Evolutionary conservation across 1,140 invertebrate genomes (phyloP).

Genomic region (Drosophila murphyi): DNA sequence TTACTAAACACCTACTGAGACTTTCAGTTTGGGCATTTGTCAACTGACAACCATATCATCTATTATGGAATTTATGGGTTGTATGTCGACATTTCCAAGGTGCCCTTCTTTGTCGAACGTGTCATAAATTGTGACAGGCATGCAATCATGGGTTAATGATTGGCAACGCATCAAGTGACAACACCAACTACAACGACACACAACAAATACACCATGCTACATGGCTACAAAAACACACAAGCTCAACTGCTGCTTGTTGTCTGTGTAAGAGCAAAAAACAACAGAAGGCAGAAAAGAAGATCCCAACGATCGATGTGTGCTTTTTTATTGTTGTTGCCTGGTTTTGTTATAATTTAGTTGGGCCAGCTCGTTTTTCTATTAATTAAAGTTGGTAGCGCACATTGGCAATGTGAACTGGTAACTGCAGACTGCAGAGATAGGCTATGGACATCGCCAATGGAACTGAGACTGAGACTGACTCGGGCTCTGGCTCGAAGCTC

Average conservation of each 20-base stretch:
- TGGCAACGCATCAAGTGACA: slow-evolving; percentile 51
- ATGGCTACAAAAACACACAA: neutral
- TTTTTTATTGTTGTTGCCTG: slow-evolving; percentile 41
- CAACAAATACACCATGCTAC: slow-evolving; percentile 15
- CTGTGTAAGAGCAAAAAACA: neutral
- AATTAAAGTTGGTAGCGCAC: slow-evolving; percentile 67
- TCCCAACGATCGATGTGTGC: slow-evolving; percentile 26
- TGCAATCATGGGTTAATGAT: slow-evolving; percentile 69
- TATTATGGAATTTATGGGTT: slow-evolving; percentile 16
- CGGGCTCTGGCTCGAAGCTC: slow-evolving; percentile 23
- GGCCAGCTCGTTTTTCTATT: slow-evolving; percentile 73
- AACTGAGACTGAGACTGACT: slow-evolving; percentile 1
- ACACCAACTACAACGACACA: slow-evolving; percentile 30
- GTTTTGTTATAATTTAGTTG: slow-evolving; percentile 72
- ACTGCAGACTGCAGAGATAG: slow-evolving; percentile 8
- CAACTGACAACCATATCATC: neutral
- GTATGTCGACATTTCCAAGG: neutral
- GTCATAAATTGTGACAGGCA: slow-evolving; percentile 53
- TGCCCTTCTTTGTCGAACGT: slow-evolving; percentile 29
- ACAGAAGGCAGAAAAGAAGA: neutral
- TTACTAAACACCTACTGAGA: no score
- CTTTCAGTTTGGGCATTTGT: neutral
- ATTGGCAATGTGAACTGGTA: slow-evolving; percentile 24
- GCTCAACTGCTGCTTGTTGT: slow-evolving; percentile 3
- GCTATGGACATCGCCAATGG: neutral